Evolutionary conservation across 2,888 invertebrate genomes (phyloP).

Genomic region (Himalopsyche anomala): DNA sequence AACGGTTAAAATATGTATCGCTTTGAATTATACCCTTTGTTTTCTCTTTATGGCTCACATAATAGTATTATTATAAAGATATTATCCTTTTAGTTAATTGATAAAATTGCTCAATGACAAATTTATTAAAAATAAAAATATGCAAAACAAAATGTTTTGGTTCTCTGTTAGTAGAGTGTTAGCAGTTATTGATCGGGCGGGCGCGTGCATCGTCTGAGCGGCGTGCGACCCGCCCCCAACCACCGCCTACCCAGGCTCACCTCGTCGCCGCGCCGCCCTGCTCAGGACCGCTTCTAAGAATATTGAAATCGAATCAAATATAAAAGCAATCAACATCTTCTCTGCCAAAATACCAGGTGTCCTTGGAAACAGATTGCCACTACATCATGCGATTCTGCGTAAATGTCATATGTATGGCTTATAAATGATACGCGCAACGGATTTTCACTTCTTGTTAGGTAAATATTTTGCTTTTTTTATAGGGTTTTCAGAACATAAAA

Average conservation of each 20-base stretch:
- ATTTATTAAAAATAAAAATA: neutral
- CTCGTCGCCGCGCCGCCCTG: neutral
- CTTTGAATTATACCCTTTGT: no score
- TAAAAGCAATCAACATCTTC: conserved; percentile 30
- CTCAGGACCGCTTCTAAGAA: conserved; percentile 20
- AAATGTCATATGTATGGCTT: neutral
- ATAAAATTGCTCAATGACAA: neutral
- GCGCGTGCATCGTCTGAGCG: conserved; percentile 44
- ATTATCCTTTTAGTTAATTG: no score
- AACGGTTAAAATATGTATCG: no score
- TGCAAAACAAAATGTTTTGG: neutral
- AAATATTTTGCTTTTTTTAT: no score
- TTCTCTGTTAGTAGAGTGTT: conserved; percentile 3
- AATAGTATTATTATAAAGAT: no score
- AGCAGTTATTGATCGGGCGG: conserved; percentile 42
- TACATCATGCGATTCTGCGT: conserved; percentile 21
- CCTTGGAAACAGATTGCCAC: conserved; percentile 17
- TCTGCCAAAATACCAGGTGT: conserved; percentile 14
- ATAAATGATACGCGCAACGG: no score
- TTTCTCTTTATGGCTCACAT: no score
- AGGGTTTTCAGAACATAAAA: no score
- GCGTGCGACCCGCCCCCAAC: conserved; percentile 11
- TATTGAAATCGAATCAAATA: conserved; percentile 41
- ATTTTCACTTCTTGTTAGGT: no score
- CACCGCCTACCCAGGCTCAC: conserved; percentile 37